Evolutionary conservation across 1,140 invertebrate species (phyloP).

Genomic region (Caenorhabditis remanei): DNA sequence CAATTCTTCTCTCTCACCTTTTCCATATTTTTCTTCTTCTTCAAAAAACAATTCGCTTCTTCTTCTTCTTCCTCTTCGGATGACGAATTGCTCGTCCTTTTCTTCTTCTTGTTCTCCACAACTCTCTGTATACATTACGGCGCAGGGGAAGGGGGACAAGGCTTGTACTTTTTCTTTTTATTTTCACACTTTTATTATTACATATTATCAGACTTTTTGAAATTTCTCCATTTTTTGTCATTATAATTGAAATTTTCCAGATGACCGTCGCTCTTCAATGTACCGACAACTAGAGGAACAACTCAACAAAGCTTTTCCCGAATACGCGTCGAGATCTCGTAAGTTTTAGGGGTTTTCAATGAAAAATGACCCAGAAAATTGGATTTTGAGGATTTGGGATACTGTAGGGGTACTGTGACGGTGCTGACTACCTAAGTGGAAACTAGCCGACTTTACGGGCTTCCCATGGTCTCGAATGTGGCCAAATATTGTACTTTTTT

Average conservation of each 20-base stretch:
- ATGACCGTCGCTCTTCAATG: slow-evolving; percentile 62
- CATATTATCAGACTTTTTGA: too few relatives aligned
- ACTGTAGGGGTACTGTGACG: too few relatives aligned
- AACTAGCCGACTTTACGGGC: too few relatives aligned
- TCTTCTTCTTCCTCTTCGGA: background rate
- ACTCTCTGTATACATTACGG: slow-evolving; percentile 43
- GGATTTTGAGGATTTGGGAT: too few relatives aligned
- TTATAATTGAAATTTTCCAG: background rate
- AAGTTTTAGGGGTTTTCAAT: background rate
- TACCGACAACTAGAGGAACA: slow-evolving; percentile 60
- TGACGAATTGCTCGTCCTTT: slow-evolving; percentile 36
- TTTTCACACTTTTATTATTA: background rate
- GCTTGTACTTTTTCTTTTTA: background rate
- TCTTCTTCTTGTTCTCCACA: background rate
- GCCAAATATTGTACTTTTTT: too few relatives aligned
- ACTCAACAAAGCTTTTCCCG: slow-evolving; percentile 59
- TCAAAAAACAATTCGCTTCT: slow-evolving; percentile 9
- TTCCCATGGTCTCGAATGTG: too few relatives aligned
- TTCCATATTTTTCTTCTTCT: background rate
- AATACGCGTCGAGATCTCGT: background rate
- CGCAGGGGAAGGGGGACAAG: background rate
- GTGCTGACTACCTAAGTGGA: too few relatives aligned
- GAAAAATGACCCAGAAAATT: too few relatives aligned
- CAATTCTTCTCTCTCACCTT: background rate
- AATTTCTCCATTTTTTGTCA: background rate